Base-by-base conservation (phyloP, 1,140 invertebrate species). In the Brachionus rotundiformis region DNA sequence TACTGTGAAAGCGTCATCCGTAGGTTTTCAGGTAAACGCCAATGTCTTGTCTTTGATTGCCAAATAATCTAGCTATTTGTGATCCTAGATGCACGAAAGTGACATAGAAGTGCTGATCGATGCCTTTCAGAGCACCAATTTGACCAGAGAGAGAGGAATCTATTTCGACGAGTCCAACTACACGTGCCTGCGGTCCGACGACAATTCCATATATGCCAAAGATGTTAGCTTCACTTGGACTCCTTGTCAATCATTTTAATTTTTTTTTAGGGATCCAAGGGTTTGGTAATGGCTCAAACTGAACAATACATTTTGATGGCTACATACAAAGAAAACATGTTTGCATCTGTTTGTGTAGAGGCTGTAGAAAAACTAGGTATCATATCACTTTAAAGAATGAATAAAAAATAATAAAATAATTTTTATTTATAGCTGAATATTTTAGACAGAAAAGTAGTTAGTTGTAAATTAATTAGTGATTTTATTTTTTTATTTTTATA, bases 301-400 rank as follows among this genome's bases (percentile, higher is more conserved):
- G 80, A 83, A 7, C 85, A 85, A 4, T 83, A 86, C 76, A 68
- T 88, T 4, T 41, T 88, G 7, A 83, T 87, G 13, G 86, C 86
- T 6, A 88, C 86, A 25, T 88, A 86, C 76, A 85, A 84, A 75
- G 86, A 87, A 25, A 86, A 83, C 82, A 88, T 88, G 87, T 87
- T 84, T 71, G 86, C 87, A 27, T 86, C 87, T 83, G 85, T 88
- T 0, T 88, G 87, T 84, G 86, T 88, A 13, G 87, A 88, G 68
- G 87, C 87, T 33, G 85, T 87, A 25, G 87, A 88, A 83, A 88
- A 87, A 84, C 81, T 88, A 84, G 87, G 87, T 87, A 84, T n/a
- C 23, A 10, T 54, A 13, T 41, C 39, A 41, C 23, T 54, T 54
- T 1, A 1, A 54, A 79, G 1, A 59, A 27, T 10, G 13, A 41